A percentile compares a stretch with the other conserved stretches of the same genome.
phyloP scores from a whole-genome alignment of 2,113 vertebrate genomes.

The Hippopotamus amphibius region DNA sequence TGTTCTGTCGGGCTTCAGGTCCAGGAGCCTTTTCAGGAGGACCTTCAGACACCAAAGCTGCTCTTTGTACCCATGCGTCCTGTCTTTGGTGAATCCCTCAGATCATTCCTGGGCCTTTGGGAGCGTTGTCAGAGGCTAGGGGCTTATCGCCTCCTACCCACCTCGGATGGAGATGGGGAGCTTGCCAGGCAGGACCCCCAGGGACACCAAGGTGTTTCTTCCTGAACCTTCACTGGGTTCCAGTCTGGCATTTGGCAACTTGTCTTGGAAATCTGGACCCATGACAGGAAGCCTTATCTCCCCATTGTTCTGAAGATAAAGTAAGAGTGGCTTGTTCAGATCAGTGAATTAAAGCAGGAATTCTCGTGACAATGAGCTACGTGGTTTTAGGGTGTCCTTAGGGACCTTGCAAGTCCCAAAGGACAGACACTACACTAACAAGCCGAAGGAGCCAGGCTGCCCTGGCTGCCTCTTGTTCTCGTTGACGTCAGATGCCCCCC shows the following conservation, averaged over 20 bases:
- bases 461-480: neutral
- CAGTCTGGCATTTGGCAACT: neutral
- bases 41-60: neutral
- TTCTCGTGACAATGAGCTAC: neutral
- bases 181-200: neutral
- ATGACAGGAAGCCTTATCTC: neutral
- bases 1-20: neutral
- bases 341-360: neutral
- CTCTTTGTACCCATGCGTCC: neutral
- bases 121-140: rapidly evolving
- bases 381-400: neutral
- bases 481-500: rapidly evolving
- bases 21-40: neutral
- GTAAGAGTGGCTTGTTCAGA: neutral
- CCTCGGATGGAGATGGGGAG: rapidly evolving
- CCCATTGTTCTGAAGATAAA: neutral
- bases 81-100: neutral
- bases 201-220: neutral
- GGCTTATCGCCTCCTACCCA: neutral
- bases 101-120: neutral
- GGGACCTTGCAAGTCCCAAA: neutral
- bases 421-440: neutral
- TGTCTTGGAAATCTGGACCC: neutral
- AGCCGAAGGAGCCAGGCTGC: neutral
- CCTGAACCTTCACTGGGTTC: neutral